Percentiles rank a stretch among this genome's conserved stretches.
Evolutionary conservation across 1,140 invertebrate species (phyloP).

Genomic region (Scaptomyza hsui): DNA sequence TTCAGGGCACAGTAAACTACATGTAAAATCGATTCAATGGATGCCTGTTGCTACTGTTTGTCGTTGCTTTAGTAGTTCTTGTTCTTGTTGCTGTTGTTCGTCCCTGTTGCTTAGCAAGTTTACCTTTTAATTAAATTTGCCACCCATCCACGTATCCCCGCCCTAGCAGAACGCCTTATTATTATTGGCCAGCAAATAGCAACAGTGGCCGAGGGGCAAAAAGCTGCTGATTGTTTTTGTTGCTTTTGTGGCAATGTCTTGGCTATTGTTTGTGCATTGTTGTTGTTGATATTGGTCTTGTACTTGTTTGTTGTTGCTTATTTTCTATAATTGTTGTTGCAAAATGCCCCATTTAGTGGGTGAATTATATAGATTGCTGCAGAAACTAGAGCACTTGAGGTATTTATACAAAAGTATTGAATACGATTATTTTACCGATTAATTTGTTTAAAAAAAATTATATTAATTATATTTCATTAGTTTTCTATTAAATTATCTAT

Average conservation of each 20-base stretch:
- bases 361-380: not conserved
- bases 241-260: slow-evolving; percentile 41
- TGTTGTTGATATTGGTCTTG: not conserved
- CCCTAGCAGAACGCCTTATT: slow-evolving; percentile 10
- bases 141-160: slow-evolving; percentile 46
- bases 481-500: not conserved
- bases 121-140: slow-evolving; percentile 80
- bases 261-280: slow-evolving; percentile 51
- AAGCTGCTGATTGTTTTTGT: slow-evolving; percentile 2
- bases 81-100: slow-evolving; percentile 15
- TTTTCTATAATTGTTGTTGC: not conserved
- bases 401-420: no score
- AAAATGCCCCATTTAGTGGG: not conserved
- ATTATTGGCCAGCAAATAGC: slow-evolving; percentile 59
- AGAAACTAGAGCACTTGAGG: not conserved
- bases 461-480: not conserved
- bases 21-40: slow-evolving; percentile 70
- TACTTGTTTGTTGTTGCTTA: slow-evolving; percentile 13
- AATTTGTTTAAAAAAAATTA: not conserved
- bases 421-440: no score
- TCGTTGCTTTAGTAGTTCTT: slow-evolving; percentile 23
- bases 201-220: slow-evolving; percentile 14
- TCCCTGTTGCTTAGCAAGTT: slow-evolving; percentile 62
- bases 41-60: slow-evolving; percentile 68
- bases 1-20: slow-evolving; percentile 43